phyloP scores from a whole-genome alignment of 2,113 vertebrate genomes.

The Colaptes auratus region DNA sequence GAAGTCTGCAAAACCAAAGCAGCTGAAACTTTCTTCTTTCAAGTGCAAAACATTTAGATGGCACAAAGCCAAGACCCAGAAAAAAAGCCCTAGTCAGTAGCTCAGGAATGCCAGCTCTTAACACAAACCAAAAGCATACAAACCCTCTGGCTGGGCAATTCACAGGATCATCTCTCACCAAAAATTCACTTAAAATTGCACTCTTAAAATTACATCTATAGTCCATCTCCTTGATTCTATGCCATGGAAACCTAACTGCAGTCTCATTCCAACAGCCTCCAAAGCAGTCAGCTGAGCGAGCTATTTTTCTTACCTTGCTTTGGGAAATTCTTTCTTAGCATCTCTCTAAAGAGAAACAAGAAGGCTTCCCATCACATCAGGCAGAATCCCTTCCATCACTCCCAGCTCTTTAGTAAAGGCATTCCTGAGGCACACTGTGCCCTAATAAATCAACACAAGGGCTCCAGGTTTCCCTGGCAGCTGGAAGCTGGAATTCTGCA shows the following conservation, averaged over 20 bases:
- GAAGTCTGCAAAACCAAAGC: neutral
- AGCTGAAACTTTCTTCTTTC: conserved; percentile 33
- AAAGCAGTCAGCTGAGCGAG: neutral
- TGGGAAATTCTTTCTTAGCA: conserved; percentile 6
- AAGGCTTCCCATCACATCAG: neutral
- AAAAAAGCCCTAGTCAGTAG: conserved; percentile 37
- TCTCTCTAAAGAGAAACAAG: neutral
- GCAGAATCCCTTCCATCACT: conserved; percentile 31
- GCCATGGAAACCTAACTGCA: neutral
- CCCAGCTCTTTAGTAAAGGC: conserved; percentile 8
- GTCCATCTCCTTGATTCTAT: neutral
- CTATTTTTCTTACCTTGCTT: neutral
- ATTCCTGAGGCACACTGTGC: conserved; percentile 16
- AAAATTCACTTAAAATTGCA: conserved; percentile 1
- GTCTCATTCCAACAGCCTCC: neutral
- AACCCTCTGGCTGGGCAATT: neutral
- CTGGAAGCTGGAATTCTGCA: conserved; percentile 46
- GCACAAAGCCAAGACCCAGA: conserved; percentile 22
- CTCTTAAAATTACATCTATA: neutral
- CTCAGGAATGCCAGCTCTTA: conserved; percentile 51
- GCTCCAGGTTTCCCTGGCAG: conserved; percentile 39
- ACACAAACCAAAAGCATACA: conserved; percentile 25
- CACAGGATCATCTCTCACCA: neutral
- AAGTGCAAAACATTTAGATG: conserved; percentile 33
- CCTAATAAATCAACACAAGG: conserved; percentile 32